phyloP scores from a whole-genome alignment of 2,113 vertebrate species.

The Garra rufa region DNA sequence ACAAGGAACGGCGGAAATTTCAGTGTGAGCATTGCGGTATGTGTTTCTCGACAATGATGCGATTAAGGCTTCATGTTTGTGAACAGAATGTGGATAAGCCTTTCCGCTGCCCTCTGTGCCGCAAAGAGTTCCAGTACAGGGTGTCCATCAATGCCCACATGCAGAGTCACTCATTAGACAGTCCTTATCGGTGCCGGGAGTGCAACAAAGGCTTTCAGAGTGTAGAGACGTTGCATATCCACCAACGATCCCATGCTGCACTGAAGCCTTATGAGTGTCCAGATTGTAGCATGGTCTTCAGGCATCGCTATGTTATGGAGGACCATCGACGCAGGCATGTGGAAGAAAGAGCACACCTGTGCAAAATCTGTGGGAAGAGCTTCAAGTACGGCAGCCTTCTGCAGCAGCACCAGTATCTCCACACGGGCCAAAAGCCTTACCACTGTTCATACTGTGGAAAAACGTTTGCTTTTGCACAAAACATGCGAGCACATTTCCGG shows the following conservation, averaged over 20 bases:
- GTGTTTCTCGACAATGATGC: slow-evolving; percentile 64
- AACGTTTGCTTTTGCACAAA: slow-evolving; percentile 78
- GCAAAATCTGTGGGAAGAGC: slow-evolving; percentile 79
- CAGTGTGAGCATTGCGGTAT: slow-evolving; percentile 70
- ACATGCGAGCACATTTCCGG: slow-evolving; percentile 79
- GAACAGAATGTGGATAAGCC: slow-evolving; percentile 65
- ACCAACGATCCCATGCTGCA: slow-evolving; percentile 82
- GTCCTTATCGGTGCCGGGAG: slow-evolving; percentile 79
- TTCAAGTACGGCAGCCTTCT: slow-evolving; percentile 86
- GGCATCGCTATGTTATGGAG: slow-evolving; percentile 85
- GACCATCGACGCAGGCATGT: slow-evolving; percentile 85
- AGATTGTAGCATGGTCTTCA: slow-evolving; percentile 85
- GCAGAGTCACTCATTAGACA: slow-evolving; percentile 73
- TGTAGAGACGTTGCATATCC: slow-evolving; percentile 74
- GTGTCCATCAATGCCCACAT: slow-evolving; percentile 77
- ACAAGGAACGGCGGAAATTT: slow-evolving; percentile 51
- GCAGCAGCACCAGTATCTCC: slow-evolving; percentile 84
- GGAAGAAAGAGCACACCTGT: slow-evolving; percentile 71
- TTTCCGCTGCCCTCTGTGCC: slow-evolving; percentile 75
- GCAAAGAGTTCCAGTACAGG: slow-evolving; percentile 74
- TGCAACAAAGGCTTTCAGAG: slow-evolving; percentile 83
- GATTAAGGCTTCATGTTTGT: slow-evolving; percentile 72
- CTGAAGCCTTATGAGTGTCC: slow-evolving; percentile 84
- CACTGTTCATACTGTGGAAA: slow-evolving; percentile 73
- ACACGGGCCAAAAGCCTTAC: slow-evolving; percentile 81